Base-by-base conservation (phyloP, 1,140 invertebrate species). In the Panonychus citri region DNA sequence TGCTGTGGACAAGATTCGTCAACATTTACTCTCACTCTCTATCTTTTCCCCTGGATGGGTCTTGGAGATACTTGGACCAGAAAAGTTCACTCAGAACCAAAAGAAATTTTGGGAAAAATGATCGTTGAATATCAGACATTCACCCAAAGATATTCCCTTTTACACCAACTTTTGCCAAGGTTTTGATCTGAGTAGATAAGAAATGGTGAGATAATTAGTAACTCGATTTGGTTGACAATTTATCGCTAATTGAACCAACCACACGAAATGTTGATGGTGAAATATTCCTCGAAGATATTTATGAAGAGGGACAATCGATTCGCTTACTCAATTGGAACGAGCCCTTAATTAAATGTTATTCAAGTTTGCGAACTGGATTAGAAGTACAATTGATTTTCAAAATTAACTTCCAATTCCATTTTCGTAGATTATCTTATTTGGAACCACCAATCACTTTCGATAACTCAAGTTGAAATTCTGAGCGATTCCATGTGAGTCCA, bases 1-100 rank as follows among this genome's bases (percentile, higher is more conserved):
- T 82, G 85, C 86, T 10, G 64, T 89, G 13, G 67, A 78, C 64
- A 68, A 77, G 34, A 79, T 82, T 24, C 71, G 78, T 39, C 68
- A 73, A 21, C 3, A 21, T 48, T n/a, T 12, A 19, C 74, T 94
- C 59, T 94, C 89, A 0, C 75, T 79, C 19, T 90, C 88, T 1
- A 78, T 97, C 56, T 96, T 97, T 73, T 91, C 86, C 3, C 84
- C 81, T 21, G 89, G 81, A 17, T 97, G 90, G 90, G 82, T 83
- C 0, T 78, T 83, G 65, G 87, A 95, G 69, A 62, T 60, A 56
- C 62, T 66, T 7, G 71, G 72, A 17, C 67, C 73, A 48, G 69
- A 74, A 21, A 67, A 76, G 15, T 53, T 53, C 21, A 19, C 27
- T n/a, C 15, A 53, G 3, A 53, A 53, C 37, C 28, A 53, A 17